Conservation (phyloP, 2,113 vertebrate species). For the Odontophorus gujanensis region DNA sequence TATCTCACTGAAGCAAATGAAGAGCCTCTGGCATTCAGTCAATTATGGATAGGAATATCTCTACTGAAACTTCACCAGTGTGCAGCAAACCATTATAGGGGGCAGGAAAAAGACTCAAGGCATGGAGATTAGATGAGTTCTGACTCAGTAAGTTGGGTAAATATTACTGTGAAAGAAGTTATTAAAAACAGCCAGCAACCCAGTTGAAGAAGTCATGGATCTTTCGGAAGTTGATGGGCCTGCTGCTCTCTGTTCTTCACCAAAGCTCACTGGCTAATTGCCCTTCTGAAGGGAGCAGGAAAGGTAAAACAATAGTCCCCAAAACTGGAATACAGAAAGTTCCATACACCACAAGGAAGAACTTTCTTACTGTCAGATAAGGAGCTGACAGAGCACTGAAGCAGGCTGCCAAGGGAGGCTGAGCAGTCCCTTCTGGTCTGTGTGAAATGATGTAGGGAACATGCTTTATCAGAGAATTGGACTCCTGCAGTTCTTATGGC, state of each 20-base stretch:
- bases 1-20: not conserved
- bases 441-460: too few species aligned
- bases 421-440: too few species aligned
- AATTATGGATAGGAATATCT: not conserved
- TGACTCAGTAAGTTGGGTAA: not conserved
- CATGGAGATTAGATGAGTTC: not conserved
- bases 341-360: too few species aligned
- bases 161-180: not conserved
- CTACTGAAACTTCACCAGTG: not conserved
- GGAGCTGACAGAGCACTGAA: too few species aligned
- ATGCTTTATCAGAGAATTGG: too few species aligned
- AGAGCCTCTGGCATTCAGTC: not conserved
- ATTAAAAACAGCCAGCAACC: not conserved
- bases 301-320: not conserved
- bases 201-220: not conserved
- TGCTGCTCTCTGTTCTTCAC: not conserved
- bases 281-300: not conserved
- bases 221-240: not conserved
- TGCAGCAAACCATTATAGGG: not conserved
- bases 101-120: not conserved
- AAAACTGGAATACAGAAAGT: too few species aligned
- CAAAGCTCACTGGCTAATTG: fast-evolving
- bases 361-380: too few species aligned
- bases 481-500: too few species aligned
- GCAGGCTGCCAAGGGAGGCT: too few species aligned